These are phyloP conservation scores for Paralichthys olivaceus DNA, from an alignment of 2,113 vertebrate species.

Conservation along the genomic window DNA sequence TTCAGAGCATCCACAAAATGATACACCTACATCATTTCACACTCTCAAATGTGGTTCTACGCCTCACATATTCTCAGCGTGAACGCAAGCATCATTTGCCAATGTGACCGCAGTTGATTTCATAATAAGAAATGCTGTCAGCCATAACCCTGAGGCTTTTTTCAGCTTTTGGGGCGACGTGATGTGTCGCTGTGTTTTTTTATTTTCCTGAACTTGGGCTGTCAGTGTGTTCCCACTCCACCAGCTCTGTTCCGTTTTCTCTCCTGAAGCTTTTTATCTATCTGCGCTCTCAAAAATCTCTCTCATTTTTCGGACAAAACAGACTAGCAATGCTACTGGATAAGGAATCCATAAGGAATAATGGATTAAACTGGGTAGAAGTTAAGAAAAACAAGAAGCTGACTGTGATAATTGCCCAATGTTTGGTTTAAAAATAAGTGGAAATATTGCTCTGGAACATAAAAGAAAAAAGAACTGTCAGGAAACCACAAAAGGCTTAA, in stretches of 20 bases:
- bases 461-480: background rate
- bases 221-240: constrained; percentile 43
- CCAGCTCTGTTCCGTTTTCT: constrained; percentile 20
- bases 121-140: constrained; percentile 39
- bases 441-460: background rate
- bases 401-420: background rate
- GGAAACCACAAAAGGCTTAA: constrained; percentile 27
- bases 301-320: background rate
- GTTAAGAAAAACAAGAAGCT: background rate
- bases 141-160: constrained; percentile 10
- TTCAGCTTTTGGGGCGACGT: constrained; percentile 15
- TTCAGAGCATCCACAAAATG: constrained; percentile 29
- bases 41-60: constrained; percentile 44
- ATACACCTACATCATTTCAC: constrained; percentile 60
- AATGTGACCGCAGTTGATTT: constrained; percentile 37
- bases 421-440: constrained; percentile 20
- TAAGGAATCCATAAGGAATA: constrained; percentile 14
- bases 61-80: constrained; percentile 36
- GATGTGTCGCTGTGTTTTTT: constrained; percentile 21
- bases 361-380: constrained; percentile 1
- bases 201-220: constrained; percentile 39
- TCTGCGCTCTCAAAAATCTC: background rate
- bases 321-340: background rate
- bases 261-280: constrained; percentile 16
- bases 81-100: constrained; percentile 39